Base-by-base conservation (phyloP, 2,113 vertebrate species). In the Dipodomys ordii region DNA sequence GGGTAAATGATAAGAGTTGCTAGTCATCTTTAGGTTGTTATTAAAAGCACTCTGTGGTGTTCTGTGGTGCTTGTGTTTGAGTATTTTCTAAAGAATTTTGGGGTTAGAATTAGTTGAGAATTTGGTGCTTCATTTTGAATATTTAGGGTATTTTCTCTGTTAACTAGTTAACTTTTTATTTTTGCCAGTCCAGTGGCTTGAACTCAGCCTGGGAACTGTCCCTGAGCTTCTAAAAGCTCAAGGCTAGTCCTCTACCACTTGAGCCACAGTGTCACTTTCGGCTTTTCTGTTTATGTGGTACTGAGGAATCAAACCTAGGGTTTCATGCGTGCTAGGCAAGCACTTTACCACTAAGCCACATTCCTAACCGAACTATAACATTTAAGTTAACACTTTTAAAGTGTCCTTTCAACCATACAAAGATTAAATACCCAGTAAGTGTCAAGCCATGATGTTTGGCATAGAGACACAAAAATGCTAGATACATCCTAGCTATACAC, bases 31-130 rank as follows among this genome's bases (percentile, higher is more conserved):
- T 81, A 49, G 53, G 49, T 86, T n/a, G 10, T 72, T 86, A 28
- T 10, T 27, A 84, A 60, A 53, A 81, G 35, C 23, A 82, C 15
- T 28, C 32, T 87, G 19, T 87, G 80, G 67, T 90, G 28, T 49
- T 22, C 20, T 76, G 5, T 83, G 53, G 60, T 25, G 72, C 1
- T 72, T 69, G 25, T 94, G 27, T 30, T 30, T 76, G 39, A 30
- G 32, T 46, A 71, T 44, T 74, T 80, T 76, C 27, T 76, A 73
- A 92, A 83, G 27, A 57, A 44, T 11, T 64, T 88, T 39, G 18
- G 72, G 20, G 16, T 79, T 79, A 92, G 46, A 91, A 13, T 81
- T 90, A 32, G 65, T 88, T 77, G 87, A 79, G 57, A 93, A 90
- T 19, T 71, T 62, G 87, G 49, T 49, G 46, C 39, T 79, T 22